Base-by-base conservation (phyloP, 2,888 invertebrate genomes). In the Acanthosepion esculentum region DNA sequence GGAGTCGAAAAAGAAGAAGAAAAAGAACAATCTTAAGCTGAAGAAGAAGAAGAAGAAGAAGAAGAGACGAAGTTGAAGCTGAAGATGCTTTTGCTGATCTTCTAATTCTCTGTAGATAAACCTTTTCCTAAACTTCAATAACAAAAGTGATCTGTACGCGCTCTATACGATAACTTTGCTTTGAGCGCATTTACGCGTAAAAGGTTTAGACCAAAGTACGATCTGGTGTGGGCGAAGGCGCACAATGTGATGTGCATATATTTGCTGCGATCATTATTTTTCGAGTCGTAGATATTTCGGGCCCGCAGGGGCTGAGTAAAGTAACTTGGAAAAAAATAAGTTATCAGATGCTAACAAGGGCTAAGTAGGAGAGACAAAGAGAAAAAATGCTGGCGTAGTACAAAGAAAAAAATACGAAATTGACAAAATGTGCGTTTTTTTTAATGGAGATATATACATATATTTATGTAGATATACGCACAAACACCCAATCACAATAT, bases 171-270 rank as follows among this genome's bases (percentile, higher is more conserved):
- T 78, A n/a, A 23, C 78, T n/a, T n/a, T 1, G 78, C 8, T 78
- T 33, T 15, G n/a, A n/a, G 78, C n/a, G 78, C n/a, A 18, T 78
- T 78, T 78, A 78, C 12, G 15, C n/a, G 78, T 78, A 78, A 78
- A 10, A n/a, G n/a, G n/a, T 78, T 78, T 78, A 78, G 78, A 78
- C n/a, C 12, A 78, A n/a, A 78, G 18, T 5, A 33, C n/a, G 78
- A 33, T 10, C 6, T 3, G n/a, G 78, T n/a, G 12, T 8, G 10
- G n/a, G 78, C 3, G n/a, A 33, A 15, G 15, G n/a, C n/a, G n/a
- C 78, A 78, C 78, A 78, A 78, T 78, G 78, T 78, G 78, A 78
- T 78, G 78, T 78, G 78, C 78, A 78, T 78, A 78, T 78, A 78
- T 78, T 78, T 78, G 78, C 15, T n/a, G n/a, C 12, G 15, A 78